A percentile compares a stretch with the other conserved stretches of the same genome.
Conservation (phyloP, 2,888 invertebrate genomes). For the Xestia sexstrigata region DNA sequence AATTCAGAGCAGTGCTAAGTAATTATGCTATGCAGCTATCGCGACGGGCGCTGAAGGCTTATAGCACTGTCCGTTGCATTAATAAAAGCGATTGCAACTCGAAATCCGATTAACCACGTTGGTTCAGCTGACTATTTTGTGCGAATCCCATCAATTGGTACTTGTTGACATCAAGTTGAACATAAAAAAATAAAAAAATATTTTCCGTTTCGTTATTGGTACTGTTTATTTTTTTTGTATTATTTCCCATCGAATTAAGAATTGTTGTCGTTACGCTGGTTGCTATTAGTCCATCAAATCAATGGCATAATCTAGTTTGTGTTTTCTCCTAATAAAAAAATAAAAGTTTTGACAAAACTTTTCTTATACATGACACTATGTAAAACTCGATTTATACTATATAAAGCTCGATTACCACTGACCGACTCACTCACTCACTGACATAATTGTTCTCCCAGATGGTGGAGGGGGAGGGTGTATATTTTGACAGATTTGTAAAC, state of each 20-base stretch:
- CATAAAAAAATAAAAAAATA: slow-evolving; percentile 46
- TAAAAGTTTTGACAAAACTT: background rate
- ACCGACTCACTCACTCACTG: too few relatives aligned
- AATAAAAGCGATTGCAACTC: slow-evolving; percentile 75
- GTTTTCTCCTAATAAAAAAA: background rate
- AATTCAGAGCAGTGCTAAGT: slow-evolving; percentile 40
- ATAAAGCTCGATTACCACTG: too few relatives aligned
- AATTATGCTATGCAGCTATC: slow-evolving; percentile 61
- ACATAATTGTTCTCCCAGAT: too few relatives aligned
- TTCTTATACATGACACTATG: too few relatives aligned
- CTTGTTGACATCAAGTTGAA: slow-evolving; percentile 61
- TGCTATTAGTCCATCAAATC: background rate
- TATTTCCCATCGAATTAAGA: slow-evolving; percentile 12
- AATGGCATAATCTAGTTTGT: background rate
- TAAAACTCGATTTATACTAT: too few relatives aligned
- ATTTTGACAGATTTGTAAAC: too few relatives aligned
- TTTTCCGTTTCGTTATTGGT: background rate
- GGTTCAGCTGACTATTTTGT: slow-evolving; percentile 72
- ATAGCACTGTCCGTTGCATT: slow-evolving; percentile 72
- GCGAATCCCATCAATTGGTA: slow-evolving; percentile 70
- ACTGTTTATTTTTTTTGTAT: slow-evolving; percentile 22
- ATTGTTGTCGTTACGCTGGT: background rate
- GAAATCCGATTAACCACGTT: slow-evolving; percentile 76
- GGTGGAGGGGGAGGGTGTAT: too few relatives aligned
- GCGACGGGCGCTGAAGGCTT: slow-evolving; percentile 62